phyloP scores from a whole-genome alignment of 2,888 invertebrate genomes.

The Dugesia japonica region DNA sequence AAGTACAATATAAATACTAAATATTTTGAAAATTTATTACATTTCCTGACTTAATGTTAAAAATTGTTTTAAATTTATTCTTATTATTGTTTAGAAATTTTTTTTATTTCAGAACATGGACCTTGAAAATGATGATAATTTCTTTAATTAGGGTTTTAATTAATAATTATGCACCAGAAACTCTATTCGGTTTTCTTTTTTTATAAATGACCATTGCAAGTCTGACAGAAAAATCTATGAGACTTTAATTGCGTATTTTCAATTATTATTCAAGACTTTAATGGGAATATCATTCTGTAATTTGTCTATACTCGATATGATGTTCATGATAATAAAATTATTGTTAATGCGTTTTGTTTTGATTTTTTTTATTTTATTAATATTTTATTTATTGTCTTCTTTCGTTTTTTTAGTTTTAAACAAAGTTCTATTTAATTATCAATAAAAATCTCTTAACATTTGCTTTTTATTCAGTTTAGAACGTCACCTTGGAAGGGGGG shows the following conservation, averaged over 20 bases:
- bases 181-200: conserved; percentile 14
- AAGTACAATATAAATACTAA: too few relatives aligned
- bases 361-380: too few relatives aligned
- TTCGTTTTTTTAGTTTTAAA: too few relatives aligned
- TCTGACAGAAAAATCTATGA: neutral
- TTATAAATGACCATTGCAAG: neutral
- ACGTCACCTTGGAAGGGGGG: too few relatives aligned
- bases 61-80: neutral
- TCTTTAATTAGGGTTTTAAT: conserved; percentile 14
- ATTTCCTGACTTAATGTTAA: too few relatives aligned
- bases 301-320: conserved; percentile 12
- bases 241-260: neutral
- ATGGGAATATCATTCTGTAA: conserved; percentile 1
- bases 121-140: neutral
- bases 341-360: neutral
- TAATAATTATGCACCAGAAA: conserved; percentile 1
- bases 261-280: conserved; percentile 6
- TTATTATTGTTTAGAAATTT: neutral
- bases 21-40: too few relatives aligned
- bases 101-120: conserved; percentile 3
- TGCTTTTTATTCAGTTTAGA: too few relatives aligned
- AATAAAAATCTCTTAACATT: too few relatives aligned
- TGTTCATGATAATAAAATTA: conserved; percentile 20
- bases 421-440: too few relatives aligned
- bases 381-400: too few relatives aligned